Evolutionary conservation across 2,797 vertebrate genomes (phyloP).

Genomic region (Dicrostonyx torquatus): DNA sequence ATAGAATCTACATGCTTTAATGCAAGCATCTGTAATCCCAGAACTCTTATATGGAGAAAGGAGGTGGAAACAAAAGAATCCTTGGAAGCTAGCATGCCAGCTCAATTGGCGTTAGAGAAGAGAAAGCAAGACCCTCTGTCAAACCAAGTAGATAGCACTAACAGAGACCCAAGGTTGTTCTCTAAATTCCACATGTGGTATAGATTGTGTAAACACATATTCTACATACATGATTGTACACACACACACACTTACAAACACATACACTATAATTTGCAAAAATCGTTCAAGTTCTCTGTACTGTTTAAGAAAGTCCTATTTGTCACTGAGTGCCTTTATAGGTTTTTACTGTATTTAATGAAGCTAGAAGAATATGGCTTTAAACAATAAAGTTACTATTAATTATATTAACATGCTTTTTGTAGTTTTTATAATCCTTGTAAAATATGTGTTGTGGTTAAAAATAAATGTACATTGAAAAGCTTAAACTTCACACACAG

Average conservation of each 20-base stretch:
- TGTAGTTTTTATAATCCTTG: not conserved
- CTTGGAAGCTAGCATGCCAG: not conserved
- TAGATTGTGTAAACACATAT: not conserved
- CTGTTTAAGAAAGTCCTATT: not conserved
- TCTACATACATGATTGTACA: not conserved
- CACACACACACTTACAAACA: not conserved
- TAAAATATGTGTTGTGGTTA: not conserved
- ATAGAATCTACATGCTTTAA: not conserved
- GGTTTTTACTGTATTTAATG: not conserved
- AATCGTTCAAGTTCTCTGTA: too few relatives aligned
- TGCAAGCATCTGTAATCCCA: not conserved
- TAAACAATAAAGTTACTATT: not conserved
- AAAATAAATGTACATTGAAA: slow-evolving; percentile 38
- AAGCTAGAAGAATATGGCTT: slow-evolving; percentile 14
- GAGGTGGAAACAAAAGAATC: not conserved
- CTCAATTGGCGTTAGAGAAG: not conserved
- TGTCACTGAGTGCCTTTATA: not conserved
- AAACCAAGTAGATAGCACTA: not conserved
- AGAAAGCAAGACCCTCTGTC: not conserved
- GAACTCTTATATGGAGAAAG: not conserved
- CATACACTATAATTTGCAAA: too few relatives aligned
- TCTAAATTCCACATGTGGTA: not conserved
- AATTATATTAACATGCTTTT: not conserved
- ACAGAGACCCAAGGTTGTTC: not conserved
- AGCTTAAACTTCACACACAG: not conserved